Percentiles rank a stretch among this genome's conserved stretches.
Conservation (phyloP, 1,140 invertebrate species). For the Liolophura sinensis region DNA sequence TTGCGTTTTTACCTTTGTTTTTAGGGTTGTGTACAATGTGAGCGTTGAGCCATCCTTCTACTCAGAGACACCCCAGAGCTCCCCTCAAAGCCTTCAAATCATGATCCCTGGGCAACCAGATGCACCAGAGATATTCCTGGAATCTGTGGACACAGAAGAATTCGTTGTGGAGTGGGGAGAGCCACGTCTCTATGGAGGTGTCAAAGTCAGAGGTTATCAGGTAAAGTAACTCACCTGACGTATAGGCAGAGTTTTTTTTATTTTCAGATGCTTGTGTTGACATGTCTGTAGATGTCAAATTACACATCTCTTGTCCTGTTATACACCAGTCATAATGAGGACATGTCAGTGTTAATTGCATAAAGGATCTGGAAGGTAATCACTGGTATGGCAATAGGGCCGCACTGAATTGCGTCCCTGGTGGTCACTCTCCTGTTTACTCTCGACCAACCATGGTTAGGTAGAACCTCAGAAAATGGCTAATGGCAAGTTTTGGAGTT, state of each 20-base stretch:
- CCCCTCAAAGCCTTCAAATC: constrained; percentile 47
- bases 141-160: constrained; percentile 47
- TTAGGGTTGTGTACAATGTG: constrained; percentile 49
- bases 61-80: constrained; percentile 38
- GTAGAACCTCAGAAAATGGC: too few relatives aligned
- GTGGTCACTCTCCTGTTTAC: too few relatives aligned
- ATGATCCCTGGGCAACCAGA: constrained; percentile 57
- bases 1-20: constrained; percentile 10
- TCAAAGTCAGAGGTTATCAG: constrained; percentile 56
- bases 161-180: constrained; percentile 58
- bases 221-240: constrained; percentile 16
- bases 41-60: constrained; percentile 47
- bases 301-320: too few relatives aligned
- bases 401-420: too few relatives aligned
- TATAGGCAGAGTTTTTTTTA: not conserved
- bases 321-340: too few relatives aligned
- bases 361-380: too few relatives aligned
- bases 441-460: too few relatives aligned
- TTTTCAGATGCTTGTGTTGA: too few relatives aligned
- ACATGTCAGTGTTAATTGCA: too few relatives aligned
- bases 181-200: constrained; percentile 50
- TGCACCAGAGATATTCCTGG: constrained; percentile 52
- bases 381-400: too few relatives aligned
- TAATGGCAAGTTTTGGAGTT: too few relatives aligned
- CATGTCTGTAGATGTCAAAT: too few relatives aligned